Conservation (phyloP, 2,888 invertebrate species). For the Ornithoptera alexandrae region DNA sequence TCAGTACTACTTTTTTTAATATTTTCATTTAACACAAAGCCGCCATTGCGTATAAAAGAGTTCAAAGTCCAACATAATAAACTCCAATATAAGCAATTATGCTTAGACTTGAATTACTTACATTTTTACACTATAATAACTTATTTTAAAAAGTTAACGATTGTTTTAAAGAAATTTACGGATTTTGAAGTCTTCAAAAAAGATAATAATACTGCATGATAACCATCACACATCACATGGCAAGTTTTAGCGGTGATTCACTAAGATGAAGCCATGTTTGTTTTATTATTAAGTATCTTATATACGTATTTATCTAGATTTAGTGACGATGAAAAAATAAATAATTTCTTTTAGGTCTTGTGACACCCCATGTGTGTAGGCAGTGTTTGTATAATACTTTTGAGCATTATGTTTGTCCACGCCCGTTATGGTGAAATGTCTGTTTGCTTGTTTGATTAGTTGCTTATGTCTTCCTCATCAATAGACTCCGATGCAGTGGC, state of each 20-base stretch:
- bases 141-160: no score
- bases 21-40: no score
- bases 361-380: not conserved
- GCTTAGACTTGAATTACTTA: no score
- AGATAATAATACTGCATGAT: not conserved
- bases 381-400: conserved; percentile 8
- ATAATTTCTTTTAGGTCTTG: not conserved
- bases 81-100: no score
- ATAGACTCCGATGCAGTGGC: not conserved
- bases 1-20: no score
- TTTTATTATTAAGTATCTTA: not conserved
- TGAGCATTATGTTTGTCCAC: conserved; percentile 4
- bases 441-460: conserved; percentile 9
- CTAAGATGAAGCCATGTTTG: not conserved
- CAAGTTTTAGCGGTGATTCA: not conserved
- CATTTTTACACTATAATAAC: no score
- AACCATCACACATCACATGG: not conserved
- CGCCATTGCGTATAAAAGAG: no score
- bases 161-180: no score
- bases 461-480: conserved; percentile 14
- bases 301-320: not conserved
- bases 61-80: no score
- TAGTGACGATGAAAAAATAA: not conserved
- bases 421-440: conserved; percentile 13
- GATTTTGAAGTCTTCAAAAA: no score